These are phyloP conservation scores for Todus mexicanus DNA, from an alignment of 2,797 vertebrate species.

Conservation along the genomic window DNA sequence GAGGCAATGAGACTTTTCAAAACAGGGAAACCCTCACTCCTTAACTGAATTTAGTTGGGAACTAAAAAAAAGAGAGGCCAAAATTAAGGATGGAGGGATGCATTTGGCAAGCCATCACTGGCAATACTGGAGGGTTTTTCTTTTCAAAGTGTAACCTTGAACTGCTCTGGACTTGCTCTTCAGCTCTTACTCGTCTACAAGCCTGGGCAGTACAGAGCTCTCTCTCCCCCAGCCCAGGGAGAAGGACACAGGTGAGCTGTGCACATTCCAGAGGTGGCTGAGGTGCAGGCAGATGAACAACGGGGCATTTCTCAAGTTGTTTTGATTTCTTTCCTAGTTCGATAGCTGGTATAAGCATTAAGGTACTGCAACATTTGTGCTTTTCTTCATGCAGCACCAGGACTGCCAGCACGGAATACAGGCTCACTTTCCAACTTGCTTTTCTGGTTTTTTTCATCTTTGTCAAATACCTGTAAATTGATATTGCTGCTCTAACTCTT, in stretches of 20 bases:
- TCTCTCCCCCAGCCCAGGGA: neutral
- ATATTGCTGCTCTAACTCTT: neutral
- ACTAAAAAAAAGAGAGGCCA: neutral
- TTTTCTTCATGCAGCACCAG: neutral
- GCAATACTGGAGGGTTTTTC: neutral
- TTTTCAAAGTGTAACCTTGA: neutral
- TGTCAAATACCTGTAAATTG: neutral
- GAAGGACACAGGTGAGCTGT: neutral
- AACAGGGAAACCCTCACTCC: neutral
- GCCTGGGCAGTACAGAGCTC: neutral
- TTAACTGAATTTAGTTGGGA: neutral
- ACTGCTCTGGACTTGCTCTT: neutral
- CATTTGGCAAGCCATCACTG: neutral
- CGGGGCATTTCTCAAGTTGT: neutral
- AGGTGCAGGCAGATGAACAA: neutral
- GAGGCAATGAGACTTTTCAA: neutral
- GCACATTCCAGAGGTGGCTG: neutral
- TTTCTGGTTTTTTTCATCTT: neutral
- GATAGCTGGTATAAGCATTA: neutral
- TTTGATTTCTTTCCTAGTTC: neutral
- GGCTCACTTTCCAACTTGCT: neutral
- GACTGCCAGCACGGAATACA: neutral
- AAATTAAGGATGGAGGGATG: neutral
- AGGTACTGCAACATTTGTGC: neutral
- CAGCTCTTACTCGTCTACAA: neutral